Percentiles rank a stretch among this genome's conserved stretches.
These are phyloP conservation scores for Dugesia japonica DNA, from an alignment of 2,888 invertebrate genomes.

Conservation along the genomic window DNA sequence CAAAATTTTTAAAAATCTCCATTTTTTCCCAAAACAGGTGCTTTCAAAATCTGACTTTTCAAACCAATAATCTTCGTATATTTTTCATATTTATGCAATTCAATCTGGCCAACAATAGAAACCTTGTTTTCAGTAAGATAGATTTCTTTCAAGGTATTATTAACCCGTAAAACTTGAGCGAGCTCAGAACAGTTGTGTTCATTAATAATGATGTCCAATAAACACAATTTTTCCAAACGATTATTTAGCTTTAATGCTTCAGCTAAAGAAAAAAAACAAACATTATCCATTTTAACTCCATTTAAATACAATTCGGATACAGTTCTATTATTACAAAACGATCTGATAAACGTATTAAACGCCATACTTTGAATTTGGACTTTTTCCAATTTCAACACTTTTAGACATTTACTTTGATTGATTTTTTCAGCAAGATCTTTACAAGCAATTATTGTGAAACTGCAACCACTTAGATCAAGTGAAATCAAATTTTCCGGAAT, in stretches of 20 bases:
- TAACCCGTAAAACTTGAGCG: slow-evolving; percentile 31
- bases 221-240: slow-evolving; percentile 39
- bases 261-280: slow-evolving; percentile 36
- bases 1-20: not conserved
- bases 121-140: slow-evolving; percentile 27
- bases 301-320: slow-evolving; percentile 24
- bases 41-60: not conserved
- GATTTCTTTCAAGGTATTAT: slow-evolving; percentile 29
- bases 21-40: not conserved
- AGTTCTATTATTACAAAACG: slow-evolving; percentile 32
- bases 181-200: slow-evolving; percentile 37
- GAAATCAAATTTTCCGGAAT: slow-evolving; percentile 24
- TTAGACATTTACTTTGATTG: slow-evolving; percentile 26
- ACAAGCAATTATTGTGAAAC: slow-evolving; percentile 29
- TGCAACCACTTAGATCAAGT: slow-evolving; percentile 30
- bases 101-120: not conserved
- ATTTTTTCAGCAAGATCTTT: slow-evolving; percentile 32
- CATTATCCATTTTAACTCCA: slow-evolving; percentile 33
- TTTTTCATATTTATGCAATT: slow-evolving; percentile 10
- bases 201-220: slow-evolving; percentile 39
- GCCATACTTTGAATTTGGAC: slow-evolving; percentile 31
- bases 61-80: slow-evolving; percentile 12
- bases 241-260: slow-evolving; percentile 38
- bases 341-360: slow-evolving; percentile 32
- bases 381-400: not conserved